These are phyloP conservation scores for Drosophila subsilvestris DNA, from an alignment of 2,888 invertebrate species.

Conservation along the genomic window DNA sequence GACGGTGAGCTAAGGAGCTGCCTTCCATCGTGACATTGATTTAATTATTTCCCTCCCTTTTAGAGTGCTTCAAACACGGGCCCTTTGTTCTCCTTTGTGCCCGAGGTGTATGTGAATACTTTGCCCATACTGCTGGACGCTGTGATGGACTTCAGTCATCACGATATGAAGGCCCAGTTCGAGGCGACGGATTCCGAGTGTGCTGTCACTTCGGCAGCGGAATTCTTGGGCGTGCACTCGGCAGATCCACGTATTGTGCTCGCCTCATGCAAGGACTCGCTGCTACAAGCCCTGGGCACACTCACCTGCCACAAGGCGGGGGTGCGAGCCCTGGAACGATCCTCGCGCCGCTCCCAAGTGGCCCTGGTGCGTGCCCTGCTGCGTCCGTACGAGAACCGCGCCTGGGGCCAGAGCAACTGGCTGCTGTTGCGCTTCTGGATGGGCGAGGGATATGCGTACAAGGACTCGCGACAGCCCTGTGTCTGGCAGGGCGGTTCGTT, in stretches of 20 bases:
- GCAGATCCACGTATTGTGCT: slow-evolving; percentile 90
- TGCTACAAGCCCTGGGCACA: slow-evolving; percentile 91
- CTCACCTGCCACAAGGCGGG: slow-evolving; percentile 90
- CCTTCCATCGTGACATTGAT: too few relatives aligned
- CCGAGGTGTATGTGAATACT: slow-evolving; percentile 88
- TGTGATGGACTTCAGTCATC: slow-evolving; percentile 83
- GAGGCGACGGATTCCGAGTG: slow-evolving; percentile 86
- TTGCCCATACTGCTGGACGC: slow-evolving; percentile 83
- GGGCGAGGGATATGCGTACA: slow-evolving; percentile 92
- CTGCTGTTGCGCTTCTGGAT: slow-evolving; percentile 93
- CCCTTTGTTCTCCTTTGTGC: slow-evolving; percentile 87
- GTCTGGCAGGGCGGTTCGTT: slow-evolving; percentile 85
- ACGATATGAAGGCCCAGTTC: slow-evolving; percentile 82
- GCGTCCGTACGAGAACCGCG: slow-evolving; percentile 91
- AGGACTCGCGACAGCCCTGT: slow-evolving; percentile 86
- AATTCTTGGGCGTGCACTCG: slow-evolving; percentile 90
- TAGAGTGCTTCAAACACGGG: slow-evolving; percentile 86
- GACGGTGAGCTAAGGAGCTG: slow-evolving; percentile 63
- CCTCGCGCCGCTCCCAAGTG: slow-evolving; percentile 86
- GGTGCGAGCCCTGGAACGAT: slow-evolving; percentile 89
- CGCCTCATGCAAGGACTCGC: slow-evolving; percentile 90
- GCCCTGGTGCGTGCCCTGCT: slow-evolving; percentile 89
- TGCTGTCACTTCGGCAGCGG: slow-evolving; percentile 87
- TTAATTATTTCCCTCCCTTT: slow-evolving; percentile 56
- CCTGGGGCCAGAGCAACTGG: slow-evolving; percentile 94